These are phyloP conservation scores for Glaucopsyche alexis DNA, from an alignment of 2,888 invertebrate genomes.

Conservation along the genomic window DNA sequence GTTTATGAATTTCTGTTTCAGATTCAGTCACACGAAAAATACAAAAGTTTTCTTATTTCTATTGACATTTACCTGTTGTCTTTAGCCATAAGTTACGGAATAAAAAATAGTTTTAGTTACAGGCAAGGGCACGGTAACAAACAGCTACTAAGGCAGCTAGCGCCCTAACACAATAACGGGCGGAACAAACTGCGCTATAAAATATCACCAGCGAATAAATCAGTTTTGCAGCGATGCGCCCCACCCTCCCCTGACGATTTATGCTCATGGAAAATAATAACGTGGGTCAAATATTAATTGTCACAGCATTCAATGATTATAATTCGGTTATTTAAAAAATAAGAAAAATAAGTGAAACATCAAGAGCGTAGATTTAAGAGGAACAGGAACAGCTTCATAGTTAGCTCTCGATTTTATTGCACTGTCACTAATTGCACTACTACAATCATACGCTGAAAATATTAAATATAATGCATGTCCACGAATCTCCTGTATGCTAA, in stretches of 20 bases:
- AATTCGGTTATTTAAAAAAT: background rate
- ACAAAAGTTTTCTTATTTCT: background rate
- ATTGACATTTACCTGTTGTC: constrained; percentile 21
- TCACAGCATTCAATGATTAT: background rate
- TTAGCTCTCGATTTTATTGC: too few relatives aligned
- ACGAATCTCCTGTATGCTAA: too few relatives aligned
- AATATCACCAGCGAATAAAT: constrained; percentile 84
- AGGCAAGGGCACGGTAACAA: constrained; percentile 57
- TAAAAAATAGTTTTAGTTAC: constrained; percentile 26
- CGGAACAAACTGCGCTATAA: constrained; percentile 84
- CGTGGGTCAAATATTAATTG: constrained; percentile 73
- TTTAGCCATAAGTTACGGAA: constrained; percentile 13
- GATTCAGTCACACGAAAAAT: background rate
- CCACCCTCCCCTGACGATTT: constrained; percentile 66
- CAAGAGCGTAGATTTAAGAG: too few relatives aligned
- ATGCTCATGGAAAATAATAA: constrained; percentile 67
- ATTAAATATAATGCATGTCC: too few relatives aligned
- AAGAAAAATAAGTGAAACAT: background rate
- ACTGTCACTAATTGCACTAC: too few relatives aligned
- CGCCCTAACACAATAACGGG: constrained; percentile 83
- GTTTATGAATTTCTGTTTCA: background rate
- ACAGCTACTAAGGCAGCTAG: too few relatives aligned
- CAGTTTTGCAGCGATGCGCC: constrained; percentile 73
- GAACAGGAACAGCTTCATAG: too few relatives aligned
- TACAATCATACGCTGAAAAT: too few relatives aligned